These are phyloP conservation scores for Phoxinus phoxinus DNA, from an alignment of 2,113 vertebrate species.

Conservation along the genomic window DNA sequence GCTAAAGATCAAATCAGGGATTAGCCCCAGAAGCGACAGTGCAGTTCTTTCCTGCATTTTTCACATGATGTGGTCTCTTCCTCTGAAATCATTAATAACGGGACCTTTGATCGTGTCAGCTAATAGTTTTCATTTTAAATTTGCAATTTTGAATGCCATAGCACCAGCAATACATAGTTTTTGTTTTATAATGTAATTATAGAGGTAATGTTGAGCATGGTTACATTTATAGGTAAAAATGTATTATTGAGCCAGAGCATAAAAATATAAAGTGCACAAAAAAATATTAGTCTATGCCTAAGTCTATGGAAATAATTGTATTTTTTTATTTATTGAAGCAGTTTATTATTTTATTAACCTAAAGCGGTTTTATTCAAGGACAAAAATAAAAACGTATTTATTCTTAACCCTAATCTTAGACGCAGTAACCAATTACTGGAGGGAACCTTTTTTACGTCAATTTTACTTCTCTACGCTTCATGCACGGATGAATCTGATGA, in stretches of 20 bases:
- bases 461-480: neutral
- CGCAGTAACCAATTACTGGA: no score
- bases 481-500: neutral
- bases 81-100: neutral
- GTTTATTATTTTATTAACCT: no score
- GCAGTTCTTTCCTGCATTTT: neutral
- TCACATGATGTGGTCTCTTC: neutral
- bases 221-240: neutral
- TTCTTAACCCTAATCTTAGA: no score
- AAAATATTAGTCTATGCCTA: neutral
- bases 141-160: neutral
- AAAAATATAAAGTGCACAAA: neutral
- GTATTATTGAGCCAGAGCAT: neutral
- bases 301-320: no score
- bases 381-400: no score
- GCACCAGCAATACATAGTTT: neutral
- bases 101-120: neutral
- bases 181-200: neutral
- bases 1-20: constrained; percentile 29
- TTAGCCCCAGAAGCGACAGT: neutral
- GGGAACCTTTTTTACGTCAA: no score
- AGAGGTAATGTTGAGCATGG: neutral
- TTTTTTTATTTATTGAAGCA: no score
- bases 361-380: no score
- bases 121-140: neutral